Evolutionary conservation across 2,888 invertebrate genomes (phyloP).

Genomic region (Trimorus sp.): DNA sequence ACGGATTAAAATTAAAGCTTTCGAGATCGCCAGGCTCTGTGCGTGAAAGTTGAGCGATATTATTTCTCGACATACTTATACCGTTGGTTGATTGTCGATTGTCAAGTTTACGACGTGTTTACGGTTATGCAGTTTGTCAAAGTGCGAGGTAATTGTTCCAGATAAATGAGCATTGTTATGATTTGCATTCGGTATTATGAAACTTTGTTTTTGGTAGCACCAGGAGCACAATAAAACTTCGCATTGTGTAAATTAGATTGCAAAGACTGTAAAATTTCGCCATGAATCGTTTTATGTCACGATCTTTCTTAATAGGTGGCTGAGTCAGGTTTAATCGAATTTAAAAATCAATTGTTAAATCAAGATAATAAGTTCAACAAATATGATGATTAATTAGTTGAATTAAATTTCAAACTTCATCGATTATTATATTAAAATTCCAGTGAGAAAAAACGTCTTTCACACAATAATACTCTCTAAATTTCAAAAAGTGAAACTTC

Average conservation of each 20-base stretch:
- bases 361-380: too few species aligned
- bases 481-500: too few species aligned
- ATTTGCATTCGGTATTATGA: slow-evolving; percentile 44
- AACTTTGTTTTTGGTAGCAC: slow-evolving; percentile 33
- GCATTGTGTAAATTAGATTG: slow-evolving; percentile 23
- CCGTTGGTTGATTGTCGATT: slow-evolving; percentile 46
- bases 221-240: slow-evolving; percentile 19
- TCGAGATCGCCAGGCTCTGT: slow-evolving; percentile 39
- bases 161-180: slow-evolving; percentile 40
- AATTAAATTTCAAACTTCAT: too few species aligned
- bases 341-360: not conserved
- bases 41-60: slow-evolving; percentile 24
- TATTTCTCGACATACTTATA: slow-evolving; percentile 57
- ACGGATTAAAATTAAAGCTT: slow-evolving; percentile 38
- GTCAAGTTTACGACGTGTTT: slow-evolving; percentile 60
- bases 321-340: slow-evolving; percentile 1
- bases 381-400: too few species aligned
- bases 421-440: too few species aligned
- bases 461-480: too few species aligned
- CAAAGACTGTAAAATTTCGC: slow-evolving; percentile 26
- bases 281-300: not conserved
- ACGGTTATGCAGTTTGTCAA: slow-evolving; percentile 48
- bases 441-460: too few species aligned
- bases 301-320: not conserved
- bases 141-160: slow-evolving; percentile 47